Evolutionary conservation across 2,113 vertebrate species (phyloP).

Genomic region (Lepus europaeus): DNA sequence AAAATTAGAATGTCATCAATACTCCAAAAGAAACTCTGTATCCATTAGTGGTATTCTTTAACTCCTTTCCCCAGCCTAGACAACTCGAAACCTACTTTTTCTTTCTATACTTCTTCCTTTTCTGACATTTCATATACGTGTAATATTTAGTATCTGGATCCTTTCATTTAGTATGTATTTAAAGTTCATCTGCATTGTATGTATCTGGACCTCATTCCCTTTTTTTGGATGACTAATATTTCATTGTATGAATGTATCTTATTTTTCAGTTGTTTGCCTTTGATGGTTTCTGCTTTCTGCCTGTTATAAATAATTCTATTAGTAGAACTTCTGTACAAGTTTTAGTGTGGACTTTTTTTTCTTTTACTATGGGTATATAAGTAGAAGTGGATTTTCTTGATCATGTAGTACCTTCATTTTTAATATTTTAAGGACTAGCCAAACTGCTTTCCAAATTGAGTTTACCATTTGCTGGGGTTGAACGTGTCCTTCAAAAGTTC

Average conservation of each 20-base stretch:
- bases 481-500: no score
- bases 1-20: conserved; percentile 12
- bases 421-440: neutral
- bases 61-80: neutral
- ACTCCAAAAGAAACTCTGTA: neutral
- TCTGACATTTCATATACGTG: neutral
- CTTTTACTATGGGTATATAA: neutral
- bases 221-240: neutral
- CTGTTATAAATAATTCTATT: neutral
- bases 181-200: neutral
- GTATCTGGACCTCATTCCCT: neutral
- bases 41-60: neutral
- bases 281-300: neutral
- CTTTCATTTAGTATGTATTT: neutral
- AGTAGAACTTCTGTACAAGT: neutral
- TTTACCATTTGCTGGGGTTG: neutral
- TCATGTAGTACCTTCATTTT: neutral
- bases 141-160: neutral
- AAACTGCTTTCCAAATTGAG: neutral
- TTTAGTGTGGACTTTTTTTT: neutral
- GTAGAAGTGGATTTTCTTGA: neutral
- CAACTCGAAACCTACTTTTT: neutral
- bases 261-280: neutral
- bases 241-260: neutral
- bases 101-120: neutral